Evolutionary conservation across 2,888 invertebrate species (phyloP).

Genomic region (Macrosiphum euphorbiae): DNA sequence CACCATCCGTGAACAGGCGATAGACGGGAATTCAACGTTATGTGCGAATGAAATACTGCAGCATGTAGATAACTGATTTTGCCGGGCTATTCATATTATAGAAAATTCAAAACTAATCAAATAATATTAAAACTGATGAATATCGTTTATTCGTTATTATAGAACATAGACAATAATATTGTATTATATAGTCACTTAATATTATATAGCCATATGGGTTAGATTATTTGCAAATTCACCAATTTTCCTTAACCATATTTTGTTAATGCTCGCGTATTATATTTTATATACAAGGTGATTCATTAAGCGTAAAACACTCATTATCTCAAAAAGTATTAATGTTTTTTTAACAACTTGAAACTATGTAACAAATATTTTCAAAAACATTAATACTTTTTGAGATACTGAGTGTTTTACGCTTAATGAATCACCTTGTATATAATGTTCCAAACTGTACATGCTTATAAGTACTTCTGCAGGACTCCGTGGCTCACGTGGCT

Average conservation of each 20-base stretch:
- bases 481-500: not conserved
- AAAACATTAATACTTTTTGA: no score
- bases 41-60: not conserved
- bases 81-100: not conserved
- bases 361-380: no score
- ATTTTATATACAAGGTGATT: not conserved
- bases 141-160: not conserved
- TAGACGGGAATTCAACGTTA: not conserved
- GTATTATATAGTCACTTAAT: not conserved
- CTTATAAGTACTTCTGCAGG: no score
- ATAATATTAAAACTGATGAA: not conserved
- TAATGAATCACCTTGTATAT: no score
- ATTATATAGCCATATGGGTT: no score
- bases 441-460: not conserved
- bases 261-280: not conserved
- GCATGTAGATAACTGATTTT: not conserved
- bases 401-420: no score
- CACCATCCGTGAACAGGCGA: not conserved
- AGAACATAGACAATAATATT: not conserved
- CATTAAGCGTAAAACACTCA: no score
- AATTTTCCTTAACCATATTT: not conserved
- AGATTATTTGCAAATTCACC: not conserved
- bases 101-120: not conserved
- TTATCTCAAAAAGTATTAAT: no score
- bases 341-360: no score